phyloP scores from a whole-genome alignment of 2,113 vertebrate genomes.

The Ciconia boyciana region DNA sequence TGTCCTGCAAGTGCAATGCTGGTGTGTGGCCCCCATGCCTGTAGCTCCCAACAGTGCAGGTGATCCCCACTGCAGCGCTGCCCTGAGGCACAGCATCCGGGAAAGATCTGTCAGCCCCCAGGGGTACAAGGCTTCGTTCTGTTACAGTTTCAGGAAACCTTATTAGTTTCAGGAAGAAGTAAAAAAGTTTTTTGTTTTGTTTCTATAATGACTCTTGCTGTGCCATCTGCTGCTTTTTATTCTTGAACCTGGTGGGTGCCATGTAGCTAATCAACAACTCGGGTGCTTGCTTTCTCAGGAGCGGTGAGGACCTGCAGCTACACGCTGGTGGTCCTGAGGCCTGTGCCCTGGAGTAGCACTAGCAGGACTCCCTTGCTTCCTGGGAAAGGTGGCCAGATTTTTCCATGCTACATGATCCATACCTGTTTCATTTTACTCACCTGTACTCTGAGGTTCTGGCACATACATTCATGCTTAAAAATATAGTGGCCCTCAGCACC shows the following conservation, averaged over 20 bases:
- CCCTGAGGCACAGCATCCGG: not conserved
- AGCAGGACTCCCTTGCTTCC: not conserved
- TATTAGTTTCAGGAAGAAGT: not conserved
- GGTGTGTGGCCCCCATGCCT: rapidly evolving
- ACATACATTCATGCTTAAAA: not conserved
- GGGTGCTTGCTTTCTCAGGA: not conserved
- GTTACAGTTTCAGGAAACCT: not conserved
- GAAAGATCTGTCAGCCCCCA: not conserved
- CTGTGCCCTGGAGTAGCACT: not conserved
- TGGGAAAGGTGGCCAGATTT: not conserved
- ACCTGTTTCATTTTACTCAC: not conserved
- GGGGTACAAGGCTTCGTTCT: not conserved
- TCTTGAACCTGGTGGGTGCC: not conserved
- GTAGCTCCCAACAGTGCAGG: not conserved
- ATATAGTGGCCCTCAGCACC: not conserved
- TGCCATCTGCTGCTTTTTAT: slow-evolving; percentile 6
- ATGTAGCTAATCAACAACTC: not conserved
- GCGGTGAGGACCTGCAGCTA: not conserved
- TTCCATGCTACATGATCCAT: rapidly evolving
- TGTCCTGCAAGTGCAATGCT: not conserved
- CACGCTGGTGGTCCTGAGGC: rapidly evolving
- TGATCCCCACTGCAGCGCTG: not conserved
- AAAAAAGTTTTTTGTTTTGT: not conserved
- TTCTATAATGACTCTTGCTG: not conserved
- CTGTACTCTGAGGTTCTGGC: not conserved